Evolutionary conservation across 2,113 vertebrate species (phyloP), one percentile per base, ranked within the genome.

Genomic region (Corythoichthys haematopterus): DNA sequence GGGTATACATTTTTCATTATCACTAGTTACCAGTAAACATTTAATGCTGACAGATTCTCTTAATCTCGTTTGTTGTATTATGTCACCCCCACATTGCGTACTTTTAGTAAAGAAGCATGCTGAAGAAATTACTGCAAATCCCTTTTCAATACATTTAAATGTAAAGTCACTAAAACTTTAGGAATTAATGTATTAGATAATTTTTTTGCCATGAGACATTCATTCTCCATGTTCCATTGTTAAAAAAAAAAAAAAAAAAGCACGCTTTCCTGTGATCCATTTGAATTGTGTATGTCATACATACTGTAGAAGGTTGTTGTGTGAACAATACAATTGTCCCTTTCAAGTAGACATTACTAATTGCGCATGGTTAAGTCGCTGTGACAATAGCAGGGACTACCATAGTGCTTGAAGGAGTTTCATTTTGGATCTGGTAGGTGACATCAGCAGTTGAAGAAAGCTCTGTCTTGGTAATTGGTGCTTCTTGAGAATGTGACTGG

Each of bases 361-460:
- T 51, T 11, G 37, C 62, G 65, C 56, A 36, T 11, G 47, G 66
- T 89, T 96, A 95, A 9, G 92, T 91, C 35, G 86, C 85, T 0
- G 83, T 85, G 74, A 89, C 72, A 1, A 87, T 74, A 3, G 73
- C 88, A 0, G 85, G 89, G 57, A 88, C 85, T 13, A n/a, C 72
- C 61, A 87, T 76, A 63, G 75, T 80, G 61, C 47, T 78, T 0
- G 77, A 62, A 3, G 65, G 85, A 53, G 80, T 82, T 9, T 94
- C 90, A 62, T 78, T 88, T 82, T 94, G 93, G 52, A 90, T 87
- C 88, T 93, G 91, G 84, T 93, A 95, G 85, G 92, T 92, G 53
- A 91, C 85, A 16, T 93, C 93, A 16, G 91, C 82, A 0, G 90
- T 88, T 40, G 93, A 84, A 56, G 85, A 58, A 37, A 73, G 91